phyloP scores from a whole-genome alignment of 2,113 vertebrate species.

The Aldabrachelys gigantea region DNA sequence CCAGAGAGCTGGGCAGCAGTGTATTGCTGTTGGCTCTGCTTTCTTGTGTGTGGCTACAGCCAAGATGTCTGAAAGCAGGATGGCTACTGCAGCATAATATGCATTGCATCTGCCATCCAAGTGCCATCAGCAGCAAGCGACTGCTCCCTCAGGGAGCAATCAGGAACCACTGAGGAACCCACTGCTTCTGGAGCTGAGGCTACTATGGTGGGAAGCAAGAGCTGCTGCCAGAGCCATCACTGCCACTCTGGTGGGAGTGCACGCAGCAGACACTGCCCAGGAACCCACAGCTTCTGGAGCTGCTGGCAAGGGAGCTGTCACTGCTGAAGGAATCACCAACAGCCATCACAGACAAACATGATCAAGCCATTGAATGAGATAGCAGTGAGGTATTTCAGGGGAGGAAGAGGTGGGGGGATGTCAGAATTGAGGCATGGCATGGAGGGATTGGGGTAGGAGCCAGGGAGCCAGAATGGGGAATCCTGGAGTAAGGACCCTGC shows the following conservation, averaged over 20 bases:
- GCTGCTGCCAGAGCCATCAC: not conserved
- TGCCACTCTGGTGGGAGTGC: not conserved
- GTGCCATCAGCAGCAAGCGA: not conserved
- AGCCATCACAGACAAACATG: not conserved
- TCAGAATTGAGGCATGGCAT: not conserved
- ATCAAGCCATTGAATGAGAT: not conserved
- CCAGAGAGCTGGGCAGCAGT: not conserved
- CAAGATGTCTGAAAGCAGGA: not conserved
- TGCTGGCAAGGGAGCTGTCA: not conserved
- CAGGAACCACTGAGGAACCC: not conserved
- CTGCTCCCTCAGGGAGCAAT: not conserved
- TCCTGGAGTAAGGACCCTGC: not conserved
- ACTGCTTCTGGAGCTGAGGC: accelerated
- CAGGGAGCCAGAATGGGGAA: not conserved
- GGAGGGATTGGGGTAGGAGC: not conserved
- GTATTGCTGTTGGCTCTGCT: not conserved
- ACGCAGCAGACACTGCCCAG: accelerated
- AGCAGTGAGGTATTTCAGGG: not conserved
- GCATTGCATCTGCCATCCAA: not conserved
- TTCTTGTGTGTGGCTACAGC: not conserved
- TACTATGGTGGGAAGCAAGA: not conserved
- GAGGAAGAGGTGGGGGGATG: not conserved
- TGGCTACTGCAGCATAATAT: not conserved
- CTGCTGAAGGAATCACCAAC: not conserved
- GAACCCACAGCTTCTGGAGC: not conserved